These are phyloP conservation scores for Megamerina dolium DNA, from an alignment of 2,888 invertebrate species.

Conservation along the genomic window DNA sequence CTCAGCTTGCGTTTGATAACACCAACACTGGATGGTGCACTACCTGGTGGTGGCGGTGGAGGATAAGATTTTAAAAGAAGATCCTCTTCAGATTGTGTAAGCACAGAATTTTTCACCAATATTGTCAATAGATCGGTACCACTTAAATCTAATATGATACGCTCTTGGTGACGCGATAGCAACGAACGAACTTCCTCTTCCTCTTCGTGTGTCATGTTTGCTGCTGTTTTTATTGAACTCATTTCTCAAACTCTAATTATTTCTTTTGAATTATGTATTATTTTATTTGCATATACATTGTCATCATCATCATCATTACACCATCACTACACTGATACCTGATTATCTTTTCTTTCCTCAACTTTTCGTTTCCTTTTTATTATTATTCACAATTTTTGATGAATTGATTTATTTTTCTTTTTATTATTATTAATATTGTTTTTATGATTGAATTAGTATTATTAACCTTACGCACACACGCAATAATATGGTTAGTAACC, in stretches of 20 bases:
- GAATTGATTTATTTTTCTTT: too few relatives aligned
- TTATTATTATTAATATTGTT: too few relatives aligned
- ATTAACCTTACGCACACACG: too few relatives aligned
- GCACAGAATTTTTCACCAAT: conserved; percentile 60
- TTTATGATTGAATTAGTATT: too few relatives aligned
- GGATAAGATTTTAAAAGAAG: conserved; percentile 39
- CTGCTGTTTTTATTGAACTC: conserved; percentile 8
- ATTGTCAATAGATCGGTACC: conserved; percentile 59
- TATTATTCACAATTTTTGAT: too few relatives aligned
- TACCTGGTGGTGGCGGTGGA: conserved; percentile 19
- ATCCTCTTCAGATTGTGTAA: conserved; percentile 59
- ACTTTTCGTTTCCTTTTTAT: too few relatives aligned
- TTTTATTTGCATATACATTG: background rate
- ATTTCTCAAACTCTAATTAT: too few relatives aligned
- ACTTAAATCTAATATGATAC: conserved; percentile 58
- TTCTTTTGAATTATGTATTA: background rate
- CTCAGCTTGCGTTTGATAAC: conserved; percentile 40
- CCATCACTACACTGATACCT: too few relatives aligned
- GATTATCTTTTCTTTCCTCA: too few relatives aligned
- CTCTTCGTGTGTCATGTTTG: conserved; percentile 45
- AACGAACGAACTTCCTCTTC: conserved; percentile 56
- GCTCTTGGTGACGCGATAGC: conserved; percentile 58
- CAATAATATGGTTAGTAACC: too few relatives aligned
- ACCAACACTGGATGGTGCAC: conserved; percentile 25
- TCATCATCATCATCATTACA: background rate